A percentile compares a stretch with the other conserved stretches of the same genome.
phyloP scores from a whole-genome alignment of 2,797 vertebrate species.

The Protosalanx chinensis region DNA sequence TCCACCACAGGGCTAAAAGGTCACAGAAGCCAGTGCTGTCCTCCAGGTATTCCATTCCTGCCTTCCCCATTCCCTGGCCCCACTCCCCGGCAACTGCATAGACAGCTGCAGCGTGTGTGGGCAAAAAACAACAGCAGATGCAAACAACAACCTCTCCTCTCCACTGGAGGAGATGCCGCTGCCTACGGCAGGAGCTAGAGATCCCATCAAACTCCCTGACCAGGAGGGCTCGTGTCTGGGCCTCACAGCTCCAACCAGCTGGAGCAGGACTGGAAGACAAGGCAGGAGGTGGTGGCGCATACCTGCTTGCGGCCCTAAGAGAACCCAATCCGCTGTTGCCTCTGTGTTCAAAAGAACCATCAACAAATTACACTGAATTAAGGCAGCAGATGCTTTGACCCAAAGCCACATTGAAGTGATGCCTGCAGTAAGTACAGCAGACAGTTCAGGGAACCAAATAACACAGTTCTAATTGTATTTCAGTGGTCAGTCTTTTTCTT shows the following conservation, averaged over 20 bases:
- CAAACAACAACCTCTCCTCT: slow-evolving; percentile 49
- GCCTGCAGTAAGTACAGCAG: too few relatives aligned
- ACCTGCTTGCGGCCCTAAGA: slow-evolving; percentile 41
- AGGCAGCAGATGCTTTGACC: too few relatives aligned
- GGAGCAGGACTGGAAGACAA: slow-evolving; percentile 12
- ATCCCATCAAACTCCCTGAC: slow-evolving; percentile 20
- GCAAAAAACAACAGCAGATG: slow-evolving; percentile 62
- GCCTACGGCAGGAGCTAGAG: slow-evolving; percentile 64
- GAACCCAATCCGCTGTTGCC: slow-evolving; percentile 63
- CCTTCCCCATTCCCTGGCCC: slow-evolving; percentile 54
- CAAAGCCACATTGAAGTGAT: too few relatives aligned
- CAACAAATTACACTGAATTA: slow-evolving; percentile 24
- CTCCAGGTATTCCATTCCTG: slow-evolving; percentile 66
- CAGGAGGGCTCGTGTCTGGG: slow-evolving; percentile 37
- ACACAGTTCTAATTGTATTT: too few relatives aligned
- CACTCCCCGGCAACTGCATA: slow-evolving; percentile 36
- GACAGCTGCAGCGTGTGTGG: slow-evolving; percentile 66
- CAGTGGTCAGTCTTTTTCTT: too few relatives aligned
- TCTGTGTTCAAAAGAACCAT: slow-evolving; percentile 29
- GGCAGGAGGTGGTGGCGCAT: slow-evolving; percentile 36
- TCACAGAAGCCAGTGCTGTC: slow-evolving; percentile 53
- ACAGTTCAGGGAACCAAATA: too few relatives aligned
- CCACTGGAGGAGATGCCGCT: fast-evolving
- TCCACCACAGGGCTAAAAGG: slow-evolving; percentile 54
- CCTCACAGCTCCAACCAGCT: slow-evolving; percentile 5